phyloP scores from a whole-genome alignment of 2,113 vertebrate species.

The Saguinus midas region DNA sequence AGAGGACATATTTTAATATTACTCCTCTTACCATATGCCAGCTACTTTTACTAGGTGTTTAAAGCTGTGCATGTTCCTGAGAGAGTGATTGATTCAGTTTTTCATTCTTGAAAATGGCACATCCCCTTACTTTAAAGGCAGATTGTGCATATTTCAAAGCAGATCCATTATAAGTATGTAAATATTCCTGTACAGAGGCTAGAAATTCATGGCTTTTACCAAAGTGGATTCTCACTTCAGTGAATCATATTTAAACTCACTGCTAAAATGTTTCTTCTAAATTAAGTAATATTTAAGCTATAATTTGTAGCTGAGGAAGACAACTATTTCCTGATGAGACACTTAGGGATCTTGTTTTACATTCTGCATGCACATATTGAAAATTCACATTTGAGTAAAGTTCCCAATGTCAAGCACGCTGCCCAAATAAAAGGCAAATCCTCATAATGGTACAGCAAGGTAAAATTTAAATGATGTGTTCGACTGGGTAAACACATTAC shows the following conservation, averaged over 20 bases:
- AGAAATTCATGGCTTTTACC: slow-evolving; percentile 71
- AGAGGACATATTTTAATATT: background rate
- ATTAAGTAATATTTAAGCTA: slow-evolving; percentile 74
- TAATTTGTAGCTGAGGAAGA: slow-evolving; percentile 72
- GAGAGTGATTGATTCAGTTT: slow-evolving; percentile 48
- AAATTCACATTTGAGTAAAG: slow-evolving; percentile 65
- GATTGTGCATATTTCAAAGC: slow-evolving; percentile 52
- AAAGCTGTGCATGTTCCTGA: slow-evolving; percentile 49
- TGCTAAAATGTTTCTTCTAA: slow-evolving; percentile 72
- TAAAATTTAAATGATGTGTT: slow-evolving; percentile 68
- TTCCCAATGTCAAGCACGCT: slow-evolving; percentile 68
- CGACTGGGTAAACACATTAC: background rate
- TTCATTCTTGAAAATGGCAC: slow-evolving; percentile 40
- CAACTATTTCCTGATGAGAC: slow-evolving; percentile 70
- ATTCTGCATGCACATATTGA: slow-evolving; percentile 57
- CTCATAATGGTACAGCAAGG: slow-evolving; percentile 58
- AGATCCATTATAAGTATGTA: slow-evolving; percentile 43
- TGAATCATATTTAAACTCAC: slow-evolving; percentile 78
- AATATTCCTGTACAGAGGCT: background rate
- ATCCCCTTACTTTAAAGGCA: slow-evolving; percentile 57
- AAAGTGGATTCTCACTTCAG: slow-evolving; percentile 64
- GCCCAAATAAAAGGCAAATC: slow-evolving; percentile 57
- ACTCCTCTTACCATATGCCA: slow-evolving; percentile 13
- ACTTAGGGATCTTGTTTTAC: slow-evolving; percentile 68
- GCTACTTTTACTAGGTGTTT: background rate